Evolutionary conservation across 2,797 vertebrate species (phyloP), one percentile per base, ranked within the genome.

Genomic region (Megaceryle alcyon): DNA sequence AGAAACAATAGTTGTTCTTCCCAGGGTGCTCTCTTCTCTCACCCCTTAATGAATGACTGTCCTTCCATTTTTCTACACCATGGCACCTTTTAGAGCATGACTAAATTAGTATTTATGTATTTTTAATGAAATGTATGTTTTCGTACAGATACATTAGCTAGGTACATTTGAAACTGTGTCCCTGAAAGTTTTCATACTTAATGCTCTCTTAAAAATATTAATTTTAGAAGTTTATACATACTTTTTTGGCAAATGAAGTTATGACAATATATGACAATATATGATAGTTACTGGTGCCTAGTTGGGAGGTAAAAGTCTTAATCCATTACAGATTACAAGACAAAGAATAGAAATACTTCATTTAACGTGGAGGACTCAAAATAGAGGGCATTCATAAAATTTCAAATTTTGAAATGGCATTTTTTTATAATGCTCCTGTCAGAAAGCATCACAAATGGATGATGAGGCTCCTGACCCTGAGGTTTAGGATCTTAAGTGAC

Each of bases 71-170:
- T 92, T 59, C 61, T 78, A 25, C 6, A 28, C 43, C 15, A 73
- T 28, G 20, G 33, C 29, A 56, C 5, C 4, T 77, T 77, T 66
- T 33, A 29, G 39, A 90, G 14, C 3, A 60, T 35, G 15, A 39
- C 21, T 82, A 48, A 53, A 29, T 60, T 43, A 33, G 12, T 75
- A 22, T 65, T 69, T 76, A 41, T 57, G 3, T 54, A 33, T 80
- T 92, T 94, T 83, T 91, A 94, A 93, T 68, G 14, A 25, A 82
- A 94, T 86, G 63, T 87, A 61, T 18, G 66, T 61, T 83, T 93
- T 91, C 82, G 91, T 88, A 68, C 71, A 72, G 54, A 87, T 64
- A 63, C 9, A 17, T 86, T 82, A 73, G 41, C 71, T 63, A 76
- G 59, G 66, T 90, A 81, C 12, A 44, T 84, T 95, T 93, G 41